Base-by-base conservation (phyloP, 2,113 vertebrate genomes). In the Dasyurus viverrinus region DNA sequence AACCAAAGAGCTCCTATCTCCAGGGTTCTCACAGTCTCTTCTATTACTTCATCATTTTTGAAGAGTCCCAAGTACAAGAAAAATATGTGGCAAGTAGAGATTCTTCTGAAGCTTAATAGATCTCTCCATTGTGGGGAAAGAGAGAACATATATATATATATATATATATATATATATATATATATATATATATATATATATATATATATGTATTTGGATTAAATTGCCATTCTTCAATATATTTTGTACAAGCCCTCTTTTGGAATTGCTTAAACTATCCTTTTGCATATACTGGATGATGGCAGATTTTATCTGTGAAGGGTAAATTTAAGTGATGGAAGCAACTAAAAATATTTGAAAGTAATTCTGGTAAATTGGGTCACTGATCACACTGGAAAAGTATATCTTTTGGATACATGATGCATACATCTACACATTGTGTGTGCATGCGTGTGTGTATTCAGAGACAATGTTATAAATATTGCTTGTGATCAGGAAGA, bases 1-100 rank as follows among this genome's bases (percentile, higher is more conserved):
- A 68, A 89, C 23, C 57, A 54, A 89, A 26, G 53, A 54, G 19
- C 60, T 92, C 53, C 30, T 42, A 19, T 95, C 52, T 94, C 46
- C 3, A 36, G 22, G 1, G 9, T 84, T 46, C 53, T 96, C 46
- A 84, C 22, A 47, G 42, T 89, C 27, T 94, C 10, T 84, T 16
- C 89, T 47, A 89, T 91, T n/a, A 91, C 11, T 42, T 94, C 50
- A 94, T 57, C 55, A 46, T 94, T 89, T 93, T 53, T 89, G 24
- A 84, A 55, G n/a, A 30, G 16, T 60, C 27, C 91, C 50, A 19
- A 4, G 30, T 47, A 84, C 19, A 92, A 19, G 42, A 92, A 96
- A 92, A 91, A 11, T 54, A 0, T 9, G 19, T 47, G 30, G 47
- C 10, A 89, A 84, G 24, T 93, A 93, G 84, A 0, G 42, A 14